Base-by-base conservation (phyloP, 2,113 vertebrate species). In the Mellivora capensis region DNA sequence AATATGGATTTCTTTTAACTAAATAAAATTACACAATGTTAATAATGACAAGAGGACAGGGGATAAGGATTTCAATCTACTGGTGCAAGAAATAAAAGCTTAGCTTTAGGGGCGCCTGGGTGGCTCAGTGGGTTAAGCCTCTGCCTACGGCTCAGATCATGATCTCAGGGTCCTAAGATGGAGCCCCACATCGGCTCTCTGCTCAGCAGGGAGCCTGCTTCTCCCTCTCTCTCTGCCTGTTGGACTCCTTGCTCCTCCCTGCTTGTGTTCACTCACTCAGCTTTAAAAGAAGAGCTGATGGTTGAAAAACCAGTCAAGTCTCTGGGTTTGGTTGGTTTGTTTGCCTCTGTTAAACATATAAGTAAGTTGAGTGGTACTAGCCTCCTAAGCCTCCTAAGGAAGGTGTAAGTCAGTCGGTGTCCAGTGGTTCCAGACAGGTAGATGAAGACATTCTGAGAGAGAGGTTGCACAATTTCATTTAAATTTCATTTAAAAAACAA, bases 361-460 rank as follows among this genome's bases (percentile, higher is more conserved):
- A 54, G 3, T 5, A 44, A 42, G 13, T 44, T 74, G n/a, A 64
- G 44, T 47, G 27, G 11, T 52, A 39, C 4, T 80, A 37, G 12
- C 4, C 13, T 57, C 14, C 29, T 59, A 12, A 37, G 12, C 4
- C 13, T 57, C 14, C 29, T 59, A 12, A 49, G 39, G 29, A 91
- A 44, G 0, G 49, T 3, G 0, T 49, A 39, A 76, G 18, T 37
- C 37, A 59, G 3, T 74, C 59, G 1, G 29, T 81, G n/a, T 12
- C 23, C 25, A 5, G 39, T 82, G 69, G 14, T 44, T 62, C 23
- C 10, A n/a, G 6, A 54, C 31, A 82, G 1, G 42, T 61, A 84
- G 44, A 67, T 27, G 7, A 90, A 86, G 44, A 86, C 72, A 14
- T 34, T 74, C 44, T 67, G 8, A 61, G 25, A 74, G 42, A 74